Conservation (phyloP, 2,797 vertebrate genomes). For the Meda fulgida region DNA sequence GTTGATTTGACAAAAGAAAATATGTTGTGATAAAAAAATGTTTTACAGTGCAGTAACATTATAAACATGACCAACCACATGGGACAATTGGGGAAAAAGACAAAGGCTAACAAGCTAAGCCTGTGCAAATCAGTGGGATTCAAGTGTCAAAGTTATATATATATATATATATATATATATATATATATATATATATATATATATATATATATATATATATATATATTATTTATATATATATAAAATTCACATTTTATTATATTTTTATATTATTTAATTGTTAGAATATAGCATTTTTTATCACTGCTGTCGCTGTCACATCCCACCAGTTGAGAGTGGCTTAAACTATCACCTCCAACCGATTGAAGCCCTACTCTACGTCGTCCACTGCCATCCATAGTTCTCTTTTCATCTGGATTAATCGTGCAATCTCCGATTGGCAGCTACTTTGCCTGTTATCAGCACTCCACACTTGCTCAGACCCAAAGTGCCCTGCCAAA, state of each 20-base stretch:
- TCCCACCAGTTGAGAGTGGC: slow-evolving; percentile 9
- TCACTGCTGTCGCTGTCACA: slow-evolving; percentile 16
- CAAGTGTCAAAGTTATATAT: neutral
- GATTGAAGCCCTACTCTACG: slow-evolving; percentile 19
- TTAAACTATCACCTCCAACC: slow-evolving; percentile 19
- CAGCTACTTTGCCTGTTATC: slow-evolving; percentile 50
- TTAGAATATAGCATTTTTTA: neutral
- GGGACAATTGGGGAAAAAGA: neutral
- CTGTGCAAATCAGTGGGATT: neutral
- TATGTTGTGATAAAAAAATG: too few relatives aligned
- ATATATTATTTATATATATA: too few relatives aligned
- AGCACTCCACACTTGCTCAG: slow-evolving; percentile 38
- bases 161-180: too few relatives aligned
- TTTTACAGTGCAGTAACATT: neutral
- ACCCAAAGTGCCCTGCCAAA: slow-evolving; percentile 46
- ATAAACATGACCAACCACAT: neutral
- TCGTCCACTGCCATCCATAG: slow-evolving; percentile 10
- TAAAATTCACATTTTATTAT: neutral
- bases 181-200: too few relatives aligned
- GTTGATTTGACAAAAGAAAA: too few relatives aligned
- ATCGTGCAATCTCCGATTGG: slow-evolving; percentile 35
- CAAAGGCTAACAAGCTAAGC: neutral
- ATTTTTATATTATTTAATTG: neutral
- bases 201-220: too few relatives aligned
- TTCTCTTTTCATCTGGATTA: slow-evolving; percentile 46